Conservation (phyloP, 2,797 vertebrate species). For the Zenarchopterus dispar region DNA sequence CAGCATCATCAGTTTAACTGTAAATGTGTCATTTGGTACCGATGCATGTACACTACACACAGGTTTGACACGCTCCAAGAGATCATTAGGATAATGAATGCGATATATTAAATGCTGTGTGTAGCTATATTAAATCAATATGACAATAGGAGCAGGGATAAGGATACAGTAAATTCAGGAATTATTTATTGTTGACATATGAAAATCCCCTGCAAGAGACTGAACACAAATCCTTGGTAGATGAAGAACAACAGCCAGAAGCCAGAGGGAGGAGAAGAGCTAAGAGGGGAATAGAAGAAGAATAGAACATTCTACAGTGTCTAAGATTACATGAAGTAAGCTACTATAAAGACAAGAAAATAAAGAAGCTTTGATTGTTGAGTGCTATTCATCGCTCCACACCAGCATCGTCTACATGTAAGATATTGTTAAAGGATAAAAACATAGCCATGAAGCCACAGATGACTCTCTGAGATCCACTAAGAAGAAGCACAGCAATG, state of each 20-base stretch:
- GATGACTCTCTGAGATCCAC: constrained; percentile 49
- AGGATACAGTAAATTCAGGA: constrained; percentile 72
- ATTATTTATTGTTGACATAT: constrained; percentile 80
- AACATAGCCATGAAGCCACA: not conserved
- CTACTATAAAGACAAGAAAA: constrained; percentile 6
- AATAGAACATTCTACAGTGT: constrained; percentile 25
- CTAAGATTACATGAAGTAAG: constrained; percentile 25
- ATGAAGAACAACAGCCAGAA: constrained; percentile 57
- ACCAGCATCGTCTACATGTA: not conserved
- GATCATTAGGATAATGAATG: constrained; percentile 58
- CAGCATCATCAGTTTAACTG: constrained; percentile 38
- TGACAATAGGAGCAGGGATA: constrained; percentile 70
- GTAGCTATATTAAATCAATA: constrained; percentile 79
- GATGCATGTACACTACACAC: constrained; percentile 8
- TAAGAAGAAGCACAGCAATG: constrained; percentile 4
- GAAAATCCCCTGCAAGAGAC: constrained; percentile 72
- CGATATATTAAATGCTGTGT: constrained; percentile 59
- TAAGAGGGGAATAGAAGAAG: not conserved
- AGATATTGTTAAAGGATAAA: constrained; percentile 21
- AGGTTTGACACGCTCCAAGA: constrained; percentile 25
- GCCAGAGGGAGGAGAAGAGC: not conserved
- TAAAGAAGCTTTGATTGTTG: constrained; percentile 8
- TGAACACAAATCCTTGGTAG: constrained; percentile 65
- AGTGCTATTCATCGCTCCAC: not conserved
- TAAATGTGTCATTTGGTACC: constrained; percentile 35